phyloP scores from a whole-genome alignment of 2,113 vertebrate genomes.

The Piprites chloris region DNA sequence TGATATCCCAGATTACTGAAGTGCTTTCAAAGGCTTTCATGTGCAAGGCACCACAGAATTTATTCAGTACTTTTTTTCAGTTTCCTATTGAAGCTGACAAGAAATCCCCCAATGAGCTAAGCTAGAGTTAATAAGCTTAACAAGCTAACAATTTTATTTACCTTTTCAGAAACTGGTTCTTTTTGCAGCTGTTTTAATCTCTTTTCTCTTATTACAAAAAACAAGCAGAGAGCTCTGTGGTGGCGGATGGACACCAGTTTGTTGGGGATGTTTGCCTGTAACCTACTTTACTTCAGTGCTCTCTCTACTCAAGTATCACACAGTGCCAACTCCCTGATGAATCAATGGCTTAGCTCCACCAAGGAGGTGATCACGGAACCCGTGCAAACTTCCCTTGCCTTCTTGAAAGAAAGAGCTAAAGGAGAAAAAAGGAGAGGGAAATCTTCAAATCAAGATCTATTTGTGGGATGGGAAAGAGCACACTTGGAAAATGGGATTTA shows the following conservation, averaged over 20 bases:
- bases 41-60: background rate
- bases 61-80: constrained; percentile 34
- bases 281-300: background rate
- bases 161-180: constrained; percentile 19
- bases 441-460: background rate
- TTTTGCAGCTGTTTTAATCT: background rate
- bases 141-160: constrained; percentile 59
- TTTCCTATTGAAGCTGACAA: constrained; percentile 55
- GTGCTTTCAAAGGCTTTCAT: constrained; percentile 38
- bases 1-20: constrained; percentile 33
- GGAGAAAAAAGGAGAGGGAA: background rate
- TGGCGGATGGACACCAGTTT: background rate
- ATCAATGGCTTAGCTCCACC: background rate
- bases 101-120: constrained; percentile 21
- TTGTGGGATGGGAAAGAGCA: background rate
- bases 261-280: background rate
- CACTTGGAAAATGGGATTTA: background rate
- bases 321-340: background rate
- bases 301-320: background rate
- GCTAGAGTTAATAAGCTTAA: constrained; percentile 56
- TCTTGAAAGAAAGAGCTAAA: background rate
- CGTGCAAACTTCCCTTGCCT: background rate
- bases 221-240: background rate
- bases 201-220: background rate
- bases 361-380: background rate